These are phyloP conservation scores for Osmerus mordax DNA, from an alignment of 2,113 vertebrate species.

Conservation along the genomic window DNA sequence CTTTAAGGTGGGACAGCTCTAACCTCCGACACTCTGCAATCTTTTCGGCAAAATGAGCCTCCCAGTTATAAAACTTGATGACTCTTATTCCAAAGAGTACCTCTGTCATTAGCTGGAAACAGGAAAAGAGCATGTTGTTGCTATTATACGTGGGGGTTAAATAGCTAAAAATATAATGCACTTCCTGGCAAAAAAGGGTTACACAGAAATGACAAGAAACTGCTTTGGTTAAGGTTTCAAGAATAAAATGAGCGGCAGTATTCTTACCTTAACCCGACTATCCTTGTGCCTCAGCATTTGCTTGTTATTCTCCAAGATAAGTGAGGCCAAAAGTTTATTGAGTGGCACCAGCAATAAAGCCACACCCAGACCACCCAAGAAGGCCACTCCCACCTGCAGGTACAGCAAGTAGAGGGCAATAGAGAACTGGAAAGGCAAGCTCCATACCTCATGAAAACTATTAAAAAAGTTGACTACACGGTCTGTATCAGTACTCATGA, in stretches of 20 bases:
- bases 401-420: constrained; percentile 89
- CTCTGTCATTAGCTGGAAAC: constrained; percentile 87
- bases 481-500: constrained; percentile 87
- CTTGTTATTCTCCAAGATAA: constrained; percentile 83
- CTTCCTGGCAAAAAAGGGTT: no score
- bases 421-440: constrained; percentile 82
- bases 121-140: background rate
- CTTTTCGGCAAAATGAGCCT: constrained; percentile 77
- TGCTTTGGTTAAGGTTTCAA: no score
- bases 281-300: constrained; percentile 88
- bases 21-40: constrained; percentile 71
- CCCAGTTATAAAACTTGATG: constrained; percentile 94
- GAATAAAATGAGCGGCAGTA: no score
- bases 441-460: constrained; percentile 94
- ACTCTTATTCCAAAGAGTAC: constrained; percentile 88
- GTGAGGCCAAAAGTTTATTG: constrained; percentile 86
- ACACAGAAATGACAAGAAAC: no score
- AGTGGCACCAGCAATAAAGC: constrained; percentile 86
- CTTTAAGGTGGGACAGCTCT: constrained; percentile 79
- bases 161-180: background rate
- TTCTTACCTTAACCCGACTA: constrained; percentile 84
- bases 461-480: constrained; percentile 85
- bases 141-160: background rate
- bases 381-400: constrained; percentile 87
- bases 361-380: constrained; percentile 82